Percentiles rank a stretch among this genome's conserved stretches.
These are phyloP conservation scores for Dryobates pubescens DNA, from an alignment of 2,797 vertebrate genomes.

Conservation along the genomic window DNA sequence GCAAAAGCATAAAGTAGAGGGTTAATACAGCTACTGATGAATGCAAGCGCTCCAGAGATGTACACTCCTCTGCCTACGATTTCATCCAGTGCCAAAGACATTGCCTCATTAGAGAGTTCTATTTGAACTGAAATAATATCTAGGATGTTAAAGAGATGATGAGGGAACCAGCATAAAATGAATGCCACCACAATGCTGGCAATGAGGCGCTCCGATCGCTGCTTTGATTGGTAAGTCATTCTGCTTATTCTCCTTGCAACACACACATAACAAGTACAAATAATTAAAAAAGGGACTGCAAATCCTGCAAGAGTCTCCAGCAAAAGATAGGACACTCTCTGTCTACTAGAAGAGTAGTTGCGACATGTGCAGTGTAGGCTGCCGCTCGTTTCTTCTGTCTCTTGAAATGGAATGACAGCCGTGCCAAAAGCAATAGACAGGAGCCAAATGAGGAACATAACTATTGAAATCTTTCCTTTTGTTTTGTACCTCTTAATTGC, in stretches of 20 bases:
- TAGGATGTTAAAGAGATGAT: conserved; percentile 85
- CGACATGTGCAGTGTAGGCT: conserved; percentile 76
- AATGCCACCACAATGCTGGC: conserved; percentile 83
- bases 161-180: conserved; percentile 86
- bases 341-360: conserved; percentile 68
- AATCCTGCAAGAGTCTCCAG: conserved; percentile 88
- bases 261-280: conserved; percentile 83
- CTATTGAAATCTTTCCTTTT: conserved; percentile 73
- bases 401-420: conserved; percentile 83
- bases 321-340: conserved; percentile 79
- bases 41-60: conserved; percentile 84
- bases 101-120: not conserved
- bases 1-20: conserved; percentile 89
- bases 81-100: conserved; percentile 58
- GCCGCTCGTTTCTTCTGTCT: not conserved
- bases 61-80: conserved; percentile 51
- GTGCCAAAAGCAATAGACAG: conserved; percentile 81
- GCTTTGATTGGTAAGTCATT: conserved; percentile 85
- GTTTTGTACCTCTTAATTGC: conserved; percentile 79
- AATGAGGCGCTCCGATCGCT: conserved; percentile 83
- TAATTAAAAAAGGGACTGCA: conserved; percentile 82
- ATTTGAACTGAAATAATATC: conserved; percentile 74
- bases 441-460: conserved; percentile 80
- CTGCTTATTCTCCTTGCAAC: conserved; percentile 83
- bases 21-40: conserved; percentile 88